Percentiles rank a stretch among this genome's conserved stretches.
phyloP scores from a whole-genome alignment of 2,113 vertebrate species.

The Solea solea region DNA sequence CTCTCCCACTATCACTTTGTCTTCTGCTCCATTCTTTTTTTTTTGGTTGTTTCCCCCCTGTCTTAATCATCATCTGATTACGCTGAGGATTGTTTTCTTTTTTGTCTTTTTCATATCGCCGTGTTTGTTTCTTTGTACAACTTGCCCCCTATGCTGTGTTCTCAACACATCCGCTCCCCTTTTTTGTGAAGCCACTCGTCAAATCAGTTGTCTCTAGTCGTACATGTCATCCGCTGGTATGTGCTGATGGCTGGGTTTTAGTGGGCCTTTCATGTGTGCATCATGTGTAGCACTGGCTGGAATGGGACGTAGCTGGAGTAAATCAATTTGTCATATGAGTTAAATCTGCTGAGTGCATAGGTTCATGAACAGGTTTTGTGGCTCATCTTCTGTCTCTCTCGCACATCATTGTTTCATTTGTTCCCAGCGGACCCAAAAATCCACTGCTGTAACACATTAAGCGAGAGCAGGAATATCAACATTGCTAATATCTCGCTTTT shows the following conservation, averaged over 20 bases:
- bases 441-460: constrained; percentile 34
- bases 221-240: constrained; percentile 73
- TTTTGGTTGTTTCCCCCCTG: neutral
- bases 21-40: constrained; percentile 16
- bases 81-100: constrained; percentile 5
- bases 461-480: neutral
- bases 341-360: constrained; percentile 74
- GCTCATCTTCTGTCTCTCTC: constrained; percentile 55
- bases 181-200: constrained; percentile 38
- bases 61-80: constrained; percentile 23
- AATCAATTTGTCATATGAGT: constrained; percentile 82
- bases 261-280: constrained; percentile 73
- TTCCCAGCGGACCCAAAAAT: constrained; percentile 26
- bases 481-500: neutral
- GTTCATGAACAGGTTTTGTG: constrained; percentile 73
- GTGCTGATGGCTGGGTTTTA: constrained; percentile 75
- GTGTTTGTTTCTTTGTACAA: neutral
- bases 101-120: neutral
- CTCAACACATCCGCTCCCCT: constrained; percentile 21
- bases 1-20: constrained; percentile 28
- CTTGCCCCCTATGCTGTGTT: neutral
- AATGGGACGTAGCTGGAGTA: constrained; percentile 72
- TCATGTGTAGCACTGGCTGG: constrained; percentile 75
- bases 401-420: constrained; percentile 30
- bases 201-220: constrained; percentile 65